phyloP scores from a whole-genome alignment of 1,140 invertebrate species.

The Leptopilina boulardi region DNA sequence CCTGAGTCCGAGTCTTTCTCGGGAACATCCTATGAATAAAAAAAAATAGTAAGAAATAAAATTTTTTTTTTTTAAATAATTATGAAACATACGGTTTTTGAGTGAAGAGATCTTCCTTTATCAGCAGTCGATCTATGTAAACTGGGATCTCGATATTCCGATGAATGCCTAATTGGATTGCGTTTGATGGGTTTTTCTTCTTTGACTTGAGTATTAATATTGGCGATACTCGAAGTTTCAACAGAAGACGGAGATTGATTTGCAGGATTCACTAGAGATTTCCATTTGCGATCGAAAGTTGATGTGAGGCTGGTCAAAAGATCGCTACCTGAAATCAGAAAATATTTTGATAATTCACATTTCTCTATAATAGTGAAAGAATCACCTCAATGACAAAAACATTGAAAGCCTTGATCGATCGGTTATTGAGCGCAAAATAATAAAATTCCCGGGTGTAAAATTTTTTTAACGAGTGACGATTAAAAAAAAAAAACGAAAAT shows the following conservation, averaged over 20 bases:
- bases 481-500: background rate
- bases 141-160: constrained; percentile 73
- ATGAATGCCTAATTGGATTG: constrained; percentile 36
- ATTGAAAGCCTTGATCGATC: constrained; percentile 50
- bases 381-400: constrained; percentile 39
- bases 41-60: background rate
- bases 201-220: constrained; percentile 38
- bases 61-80: constrained; percentile 32
- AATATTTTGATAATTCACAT: constrained; percentile 7
- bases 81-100: constrained; percentile 62
- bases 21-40: constrained; percentile 56
- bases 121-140: constrained; percentile 67
- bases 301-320: constrained; percentile 83
- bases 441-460: constrained; percentile 11
- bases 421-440: constrained; percentile 33
- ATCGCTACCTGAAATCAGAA: constrained; percentile 79
- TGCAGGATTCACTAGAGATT: constrained; percentile 77
- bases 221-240: constrained; percentile 27
- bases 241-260: constrained; percentile 25
- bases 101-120: constrained; percentile 57
- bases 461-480: background rate
- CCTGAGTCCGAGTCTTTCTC: constrained; percentile 66
- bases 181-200: constrained; percentile 47
- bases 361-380: constrained; percentile 15
- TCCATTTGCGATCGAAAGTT: constrained; percentile 85